Evolutionary conservation across 2,797 vertebrate species (phyloP).

Genomic region (Argya squamiceps): DNA sequence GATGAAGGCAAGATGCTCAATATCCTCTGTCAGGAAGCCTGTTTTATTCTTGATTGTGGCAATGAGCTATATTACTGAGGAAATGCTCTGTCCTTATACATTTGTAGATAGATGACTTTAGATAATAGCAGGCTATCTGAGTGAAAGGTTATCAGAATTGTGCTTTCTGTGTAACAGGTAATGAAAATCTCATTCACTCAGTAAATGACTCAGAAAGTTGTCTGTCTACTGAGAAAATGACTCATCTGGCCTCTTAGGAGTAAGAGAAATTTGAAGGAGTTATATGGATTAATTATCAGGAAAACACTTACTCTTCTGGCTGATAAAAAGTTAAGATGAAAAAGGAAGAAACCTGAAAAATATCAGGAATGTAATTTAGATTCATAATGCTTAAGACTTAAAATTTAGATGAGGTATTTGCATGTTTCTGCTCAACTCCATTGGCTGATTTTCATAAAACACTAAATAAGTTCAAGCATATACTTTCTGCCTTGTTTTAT

Average conservation of each 20-base stretch:
- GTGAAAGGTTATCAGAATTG: constrained; percentile 66
- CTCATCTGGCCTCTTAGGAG: constrained; percentile 33
- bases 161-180: constrained; percentile 60
- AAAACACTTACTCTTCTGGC: constrained; percentile 24
- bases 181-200: constrained; percentile 65
- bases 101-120: constrained; percentile 66
- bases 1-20: constrained; percentile 51
- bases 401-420: background rate
- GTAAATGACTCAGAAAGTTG: constrained; percentile 52
- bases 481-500: background rate
- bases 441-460: constrained; percentile 3
- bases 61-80: constrained; percentile 63
- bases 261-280: constrained; percentile 40
- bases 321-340: background rate
- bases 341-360: constrained; percentile 2
- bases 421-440: background rate
- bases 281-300: constrained; percentile 49
- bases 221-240: constrained; percentile 63
- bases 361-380: background rate
- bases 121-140: constrained; percentile 65
- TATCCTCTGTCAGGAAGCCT: constrained; percentile 55
- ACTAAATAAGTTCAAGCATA: background rate
- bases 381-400: background rate
- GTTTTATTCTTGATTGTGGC: constrained; percentile 63
- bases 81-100: constrained; percentile 63